These are phyloP conservation scores for Thamnophis elegans DNA, from an alignment of 2,797 vertebrate species.

Conservation along the genomic window DNA sequence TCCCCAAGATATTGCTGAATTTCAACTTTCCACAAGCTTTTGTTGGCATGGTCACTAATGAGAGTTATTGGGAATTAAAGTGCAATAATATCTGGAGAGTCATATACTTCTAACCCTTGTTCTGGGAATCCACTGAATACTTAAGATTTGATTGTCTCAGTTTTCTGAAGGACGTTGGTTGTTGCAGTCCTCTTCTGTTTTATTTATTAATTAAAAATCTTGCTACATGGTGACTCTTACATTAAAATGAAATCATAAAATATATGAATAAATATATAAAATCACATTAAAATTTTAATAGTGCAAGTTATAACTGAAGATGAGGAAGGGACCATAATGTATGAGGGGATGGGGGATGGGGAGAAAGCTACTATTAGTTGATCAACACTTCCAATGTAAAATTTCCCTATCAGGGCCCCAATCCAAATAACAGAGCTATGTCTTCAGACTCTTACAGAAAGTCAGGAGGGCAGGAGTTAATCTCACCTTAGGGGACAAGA, in stretches of 20 bases:
- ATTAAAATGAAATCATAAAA: neutral
- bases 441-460: neutral
- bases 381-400: neutral
- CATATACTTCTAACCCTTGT: neutral
- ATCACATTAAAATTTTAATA: neutral
- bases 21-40: neutral
- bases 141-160: neutral
- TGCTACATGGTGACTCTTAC: neutral
- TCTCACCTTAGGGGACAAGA: neutral
- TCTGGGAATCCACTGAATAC: neutral
- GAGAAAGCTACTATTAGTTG: neutral
- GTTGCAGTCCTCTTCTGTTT: neutral
- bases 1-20: neutral
- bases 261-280: neutral
- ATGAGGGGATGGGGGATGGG: too few species aligned
- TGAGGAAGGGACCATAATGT: neutral
- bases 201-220: neutral
- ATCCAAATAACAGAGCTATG: neutral
- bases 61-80: neutral
- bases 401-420: neutral
- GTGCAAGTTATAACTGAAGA: neutral
- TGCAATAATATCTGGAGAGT: neutral
- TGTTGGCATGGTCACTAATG: neutral
- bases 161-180: neutral
- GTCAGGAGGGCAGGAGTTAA: neutral